Conservation (phyloP, 2,797 vertebrate genomes). For the Pteropus rufus region DNA sequence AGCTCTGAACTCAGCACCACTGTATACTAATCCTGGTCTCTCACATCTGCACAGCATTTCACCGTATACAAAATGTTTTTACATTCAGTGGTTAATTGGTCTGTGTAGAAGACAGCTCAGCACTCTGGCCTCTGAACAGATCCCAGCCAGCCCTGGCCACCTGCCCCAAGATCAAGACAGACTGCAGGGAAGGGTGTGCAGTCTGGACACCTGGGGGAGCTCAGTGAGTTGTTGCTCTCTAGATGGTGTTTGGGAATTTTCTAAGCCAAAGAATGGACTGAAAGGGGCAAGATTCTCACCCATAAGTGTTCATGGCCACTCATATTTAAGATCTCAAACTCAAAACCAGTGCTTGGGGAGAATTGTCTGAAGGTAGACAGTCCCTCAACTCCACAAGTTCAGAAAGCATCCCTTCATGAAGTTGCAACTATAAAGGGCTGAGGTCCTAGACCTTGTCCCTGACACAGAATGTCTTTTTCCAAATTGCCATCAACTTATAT, state of each 20-base stretch:
- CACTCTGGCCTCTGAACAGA: neutral
- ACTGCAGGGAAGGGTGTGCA: neutral
- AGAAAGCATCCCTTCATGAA: neutral
- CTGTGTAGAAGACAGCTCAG: neutral
- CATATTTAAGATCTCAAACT: neutral
- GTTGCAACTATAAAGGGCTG: neutral
- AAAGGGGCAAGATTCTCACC: neutral
- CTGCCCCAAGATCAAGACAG: neutral
- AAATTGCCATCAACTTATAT: neutral
- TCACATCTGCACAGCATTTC: neutral
- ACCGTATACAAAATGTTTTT: neutral
- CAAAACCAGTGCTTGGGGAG: neutral
- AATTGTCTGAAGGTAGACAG: neutral
- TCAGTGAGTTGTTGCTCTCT: neutral
- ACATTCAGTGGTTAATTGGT: neutral
- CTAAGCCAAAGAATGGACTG: neutral
- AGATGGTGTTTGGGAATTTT: neutral
- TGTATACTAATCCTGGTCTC: neutral
- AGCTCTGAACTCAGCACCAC: neutral
- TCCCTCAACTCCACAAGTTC: neutral
- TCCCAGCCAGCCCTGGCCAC: neutral
- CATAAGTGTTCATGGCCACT: neutral
- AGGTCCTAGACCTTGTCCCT: neutral
- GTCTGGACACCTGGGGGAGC: neutral
- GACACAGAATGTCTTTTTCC: neutral